Evolutionary conservation across 2,888 invertebrate genomes (phyloP).

Genomic region (Taenaris catops): DNA sequence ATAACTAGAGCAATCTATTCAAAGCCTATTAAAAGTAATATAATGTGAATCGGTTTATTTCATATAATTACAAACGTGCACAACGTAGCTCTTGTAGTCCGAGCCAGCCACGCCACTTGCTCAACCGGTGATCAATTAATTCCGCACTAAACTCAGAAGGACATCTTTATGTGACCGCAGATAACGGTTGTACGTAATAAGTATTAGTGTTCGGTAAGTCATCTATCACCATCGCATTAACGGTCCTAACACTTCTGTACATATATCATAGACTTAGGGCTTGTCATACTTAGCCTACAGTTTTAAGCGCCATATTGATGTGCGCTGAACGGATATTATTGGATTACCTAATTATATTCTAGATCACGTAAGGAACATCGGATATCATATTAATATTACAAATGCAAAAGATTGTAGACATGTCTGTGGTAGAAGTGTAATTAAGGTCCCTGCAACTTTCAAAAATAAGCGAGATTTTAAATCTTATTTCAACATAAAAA

Average conservation of each 20-base stretch:
- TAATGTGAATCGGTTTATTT: too few species aligned
- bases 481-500: too few species aligned
- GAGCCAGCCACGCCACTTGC: slow-evolving; percentile 33
- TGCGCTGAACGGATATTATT: slow-evolving; percentile 5
- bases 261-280: slow-evolving; percentile 13
- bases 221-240: slow-evolving; percentile 35
- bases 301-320: slow-evolving; percentile 4
- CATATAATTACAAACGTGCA: slow-evolving; percentile 35
- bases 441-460: too few species aligned
- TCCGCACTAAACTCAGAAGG: slow-evolving; percentile 37
- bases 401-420: neutral
- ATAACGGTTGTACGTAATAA: slow-evolving; percentile 45
- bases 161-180: slow-evolving; percentile 49
- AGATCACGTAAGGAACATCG: too few species aligned
- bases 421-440: too few species aligned
- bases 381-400: neutral
- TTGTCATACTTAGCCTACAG: slow-evolving; percentile 6
- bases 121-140: slow-evolving; percentile 50
- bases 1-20: too few species aligned
- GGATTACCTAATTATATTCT: too few species aligned
- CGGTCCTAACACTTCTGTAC: slow-evolving; percentile 18
- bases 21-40: too few species aligned
- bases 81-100: slow-evolving; percentile 32
- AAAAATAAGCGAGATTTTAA: too few species aligned
- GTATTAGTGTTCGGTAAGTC: slow-evolving; percentile 30